Percentiles rank a stretch among this genome's conserved stretches.
These are phyloP conservation scores for Tetragnatha montana DNA, from an alignment of 2,888 invertebrate species.

Conservation along the genomic window DNA sequence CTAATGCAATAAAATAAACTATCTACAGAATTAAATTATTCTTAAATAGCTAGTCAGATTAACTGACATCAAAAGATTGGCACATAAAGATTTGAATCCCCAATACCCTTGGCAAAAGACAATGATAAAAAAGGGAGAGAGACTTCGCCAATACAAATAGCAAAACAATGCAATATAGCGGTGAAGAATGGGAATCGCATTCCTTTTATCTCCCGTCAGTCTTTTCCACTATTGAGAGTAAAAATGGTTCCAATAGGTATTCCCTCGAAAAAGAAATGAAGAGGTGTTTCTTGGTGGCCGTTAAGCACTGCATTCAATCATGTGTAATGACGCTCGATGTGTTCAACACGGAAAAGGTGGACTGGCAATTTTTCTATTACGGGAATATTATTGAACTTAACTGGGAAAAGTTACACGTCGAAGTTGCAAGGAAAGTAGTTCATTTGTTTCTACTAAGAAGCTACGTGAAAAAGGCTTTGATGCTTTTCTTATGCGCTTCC, in stretches of 20 bases:
- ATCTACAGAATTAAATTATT: too few species aligned
- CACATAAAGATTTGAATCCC: too few species aligned
- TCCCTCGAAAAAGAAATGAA: neutral
- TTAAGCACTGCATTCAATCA: neutral
- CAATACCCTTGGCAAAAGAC: too few species aligned
- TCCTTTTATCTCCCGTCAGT: neutral
- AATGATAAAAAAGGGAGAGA: conserved; percentile 10
- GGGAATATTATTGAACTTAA: neutral
- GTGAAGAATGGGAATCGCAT: neutral
- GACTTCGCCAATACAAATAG: neutral
- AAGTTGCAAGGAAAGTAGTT: neutral
- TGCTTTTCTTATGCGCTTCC: too few species aligned
- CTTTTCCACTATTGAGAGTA: neutral
- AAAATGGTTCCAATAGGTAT: neutral
- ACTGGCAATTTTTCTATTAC: neutral
- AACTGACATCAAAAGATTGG: too few species aligned
- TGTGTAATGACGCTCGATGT: neutral
- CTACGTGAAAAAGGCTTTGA: too few species aligned
- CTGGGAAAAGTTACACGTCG: neutral
- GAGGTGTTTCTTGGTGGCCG: neutral
- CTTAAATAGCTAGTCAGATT: too few species aligned
- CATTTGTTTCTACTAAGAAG: neutral
- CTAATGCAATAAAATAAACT: too few species aligned
- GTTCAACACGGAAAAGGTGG: neutral
- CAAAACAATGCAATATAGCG: neutral